These are phyloP conservation scores for Anguilla japonica DNA, from an alignment of 2,113 vertebrate genomes.

Conservation along the genomic window DNA sequence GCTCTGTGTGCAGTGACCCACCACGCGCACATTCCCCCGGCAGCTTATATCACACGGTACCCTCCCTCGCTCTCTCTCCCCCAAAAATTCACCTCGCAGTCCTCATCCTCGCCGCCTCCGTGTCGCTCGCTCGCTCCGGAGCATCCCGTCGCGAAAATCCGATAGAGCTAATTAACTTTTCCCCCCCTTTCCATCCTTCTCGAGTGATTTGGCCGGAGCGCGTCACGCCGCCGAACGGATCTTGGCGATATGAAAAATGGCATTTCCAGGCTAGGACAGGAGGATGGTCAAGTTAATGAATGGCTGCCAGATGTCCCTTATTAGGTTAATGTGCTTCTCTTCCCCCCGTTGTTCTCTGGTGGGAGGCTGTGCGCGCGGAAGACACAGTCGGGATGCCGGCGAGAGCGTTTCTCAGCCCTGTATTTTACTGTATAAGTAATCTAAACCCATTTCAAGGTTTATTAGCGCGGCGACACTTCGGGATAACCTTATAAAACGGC, in stretches of 20 bases:
- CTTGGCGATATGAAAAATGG: constrained; percentile 70
- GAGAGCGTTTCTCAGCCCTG: not conserved
- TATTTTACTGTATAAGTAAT: not conserved
- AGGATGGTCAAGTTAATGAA: constrained; percentile 77
- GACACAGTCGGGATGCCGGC: not conserved
- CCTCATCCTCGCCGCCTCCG: constrained; percentile 5
- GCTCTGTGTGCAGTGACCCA: not conserved
- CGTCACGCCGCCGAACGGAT: constrained; percentile 57
- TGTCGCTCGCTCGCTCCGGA: constrained; percentile 27
- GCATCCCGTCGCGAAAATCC: constrained; percentile 35
- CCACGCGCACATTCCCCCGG: not conserved
- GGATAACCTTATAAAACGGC: constrained; percentile 8
- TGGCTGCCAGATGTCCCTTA: constrained; percentile 77
- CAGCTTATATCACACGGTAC: not conserved
- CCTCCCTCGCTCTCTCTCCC: not conserved
- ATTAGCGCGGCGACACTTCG: not conserved
- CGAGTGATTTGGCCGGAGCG: constrained; percentile 60
- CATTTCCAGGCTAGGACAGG: constrained; percentile 71
- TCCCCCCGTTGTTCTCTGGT: constrained; percentile 54
- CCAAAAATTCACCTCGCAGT: not conserved
- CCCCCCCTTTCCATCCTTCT: constrained; percentile 46
- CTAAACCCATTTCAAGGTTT: not conserved
- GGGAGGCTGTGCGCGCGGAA: constrained; percentile 48
- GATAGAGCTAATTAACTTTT: constrained; percentile 50
- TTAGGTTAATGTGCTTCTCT: constrained; percentile 75